Conservation (phyloP, 2,888 invertebrate genomes). For the Craniophora ligustri region DNA sequence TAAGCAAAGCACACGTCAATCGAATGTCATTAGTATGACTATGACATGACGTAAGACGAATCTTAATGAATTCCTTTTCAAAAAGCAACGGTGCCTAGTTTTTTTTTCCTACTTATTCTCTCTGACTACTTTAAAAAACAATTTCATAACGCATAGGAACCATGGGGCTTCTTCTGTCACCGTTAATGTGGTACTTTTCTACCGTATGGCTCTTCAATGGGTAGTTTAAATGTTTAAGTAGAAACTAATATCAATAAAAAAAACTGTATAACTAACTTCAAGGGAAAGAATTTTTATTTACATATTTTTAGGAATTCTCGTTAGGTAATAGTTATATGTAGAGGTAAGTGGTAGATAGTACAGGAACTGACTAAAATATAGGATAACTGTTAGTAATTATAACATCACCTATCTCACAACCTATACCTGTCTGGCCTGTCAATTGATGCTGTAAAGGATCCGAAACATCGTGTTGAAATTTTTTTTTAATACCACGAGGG, state of each 20-base stretch:
- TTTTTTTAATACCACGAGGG: too few relatives aligned
- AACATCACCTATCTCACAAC: too few relatives aligned
- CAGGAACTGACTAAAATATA: too few relatives aligned
- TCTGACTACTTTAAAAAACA: not conserved
- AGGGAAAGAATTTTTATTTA: conserved; percentile 31
- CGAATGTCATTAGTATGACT: conserved; percentile 19
- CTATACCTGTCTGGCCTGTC: too few relatives aligned
- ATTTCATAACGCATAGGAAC: conserved; percentile 9
- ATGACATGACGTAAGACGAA: conserved; percentile 26
- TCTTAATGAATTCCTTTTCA: conserved; percentile 48
- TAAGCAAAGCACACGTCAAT: conserved; percentile 15
- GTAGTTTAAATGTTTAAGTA: conserved; percentile 37
- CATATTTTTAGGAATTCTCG: too few relatives aligned
- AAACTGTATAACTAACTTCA: conserved; percentile 27
- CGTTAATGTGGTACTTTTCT: conserved; percentile 28
- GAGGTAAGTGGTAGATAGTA: too few relatives aligned
- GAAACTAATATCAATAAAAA: conserved; percentile 54
- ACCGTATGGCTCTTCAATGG: conserved; percentile 33
- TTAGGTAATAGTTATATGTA: not conserved
- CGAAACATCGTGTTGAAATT: too few relatives aligned
- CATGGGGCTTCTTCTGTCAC: conserved; percentile 18
- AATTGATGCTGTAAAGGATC: too few relatives aligned
- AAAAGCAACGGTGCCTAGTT: conserved; percentile 32
- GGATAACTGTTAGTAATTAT: too few relatives aligned
- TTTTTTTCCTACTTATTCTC: conserved; percentile 13